Base-by-base conservation (phyloP, 2,888 invertebrate species). In the Cantharis nigra region DNA sequence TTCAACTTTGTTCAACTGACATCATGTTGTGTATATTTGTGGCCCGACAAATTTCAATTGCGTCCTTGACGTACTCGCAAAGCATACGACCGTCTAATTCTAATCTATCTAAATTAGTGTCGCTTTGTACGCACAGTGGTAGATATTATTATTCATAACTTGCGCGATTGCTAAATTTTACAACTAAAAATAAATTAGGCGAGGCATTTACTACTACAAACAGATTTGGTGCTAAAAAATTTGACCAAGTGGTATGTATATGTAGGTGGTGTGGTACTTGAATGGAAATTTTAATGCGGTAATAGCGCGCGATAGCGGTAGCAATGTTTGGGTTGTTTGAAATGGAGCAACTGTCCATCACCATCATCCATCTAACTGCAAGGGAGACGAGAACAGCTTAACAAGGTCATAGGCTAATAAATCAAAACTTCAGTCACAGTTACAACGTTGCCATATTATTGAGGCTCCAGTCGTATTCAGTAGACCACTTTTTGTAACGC, bases 381-480 rank as follows among this genome's bases (percentile, higher is more conserved):
- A 78, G 80, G 79, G 74, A 80, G 74, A 79, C 76, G 72, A 71
- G 80, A 75, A 72, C 70, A 72, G 69, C 71, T 73, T 74, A 78
- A 79, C 80, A 80, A 80, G 79, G 80, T 79, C 80, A 79, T 76
- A 80, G 80, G 80, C 78, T 76, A 80, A 80, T 79, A 78, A 80
- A 80, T 80, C 80, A 80, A 80, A 79, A 80, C 76, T 71, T 74
- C 72, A 63, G 78, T 71, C 78, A 75, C 74, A 69, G 71, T 18
- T 63, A 30, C 78, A 33, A 14, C 28, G 78, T 79, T 79, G 78
- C 78, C 78, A 76, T 74, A n/a, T 75, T 49, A 26, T 30, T 14
- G 14, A 28, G 76, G 70, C 73, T 76, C 72, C 71, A 70, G 70
- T 70, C 73, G 73, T 70, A 69, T 70, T 63, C 71, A 13, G 71